A percentile compares a stretch with the other conserved stretches of the same genome.
These are phyloP conservation scores for Polypterus senegalus DNA, from an alignment of 2,113 vertebrate genomes.

Conservation along the genomic window DNA sequence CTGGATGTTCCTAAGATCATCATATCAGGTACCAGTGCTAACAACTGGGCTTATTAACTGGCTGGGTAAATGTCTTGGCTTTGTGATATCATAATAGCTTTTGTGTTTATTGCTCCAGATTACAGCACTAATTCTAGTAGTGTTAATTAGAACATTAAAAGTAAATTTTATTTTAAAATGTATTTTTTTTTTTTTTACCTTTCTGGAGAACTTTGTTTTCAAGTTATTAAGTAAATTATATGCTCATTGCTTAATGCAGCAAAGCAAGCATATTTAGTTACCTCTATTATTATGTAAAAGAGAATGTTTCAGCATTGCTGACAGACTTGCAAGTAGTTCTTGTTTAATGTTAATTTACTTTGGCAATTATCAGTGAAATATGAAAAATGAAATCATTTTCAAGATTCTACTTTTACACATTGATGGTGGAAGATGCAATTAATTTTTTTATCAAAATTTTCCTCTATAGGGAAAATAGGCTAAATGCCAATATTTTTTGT, in stretches of 20 bases:
- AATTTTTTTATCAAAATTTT: too few relatives aligned
- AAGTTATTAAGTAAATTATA: neutral
- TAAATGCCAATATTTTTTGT: too few relatives aligned
- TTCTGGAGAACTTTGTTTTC: neutral
- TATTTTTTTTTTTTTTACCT: too few relatives aligned
- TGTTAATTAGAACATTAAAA: slow-evolving; percentile 36
- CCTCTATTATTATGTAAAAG: neutral
- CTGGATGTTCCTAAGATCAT: slow-evolving; percentile 98
- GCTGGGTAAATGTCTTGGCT: slow-evolving; percentile 24
- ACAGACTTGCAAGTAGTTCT: neutral
- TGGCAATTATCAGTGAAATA: too few relatives aligned
- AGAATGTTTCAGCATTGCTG: neutral
- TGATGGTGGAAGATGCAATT: too few relatives aligned
- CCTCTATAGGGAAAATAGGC: too few relatives aligned
- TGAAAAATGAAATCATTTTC: too few relatives aligned
- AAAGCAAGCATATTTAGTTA: too few relatives aligned
- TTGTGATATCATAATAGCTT: slow-evolving; percentile 15
- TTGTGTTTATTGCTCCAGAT: slow-evolving; percentile 71
- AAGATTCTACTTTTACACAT: too few relatives aligned
- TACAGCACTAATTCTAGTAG: slow-evolving; percentile 13
- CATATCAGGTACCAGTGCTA: slow-evolving; percentile 87
- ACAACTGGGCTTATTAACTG: slow-evolving; percentile 29
- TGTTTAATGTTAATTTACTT: too few relatives aligned
- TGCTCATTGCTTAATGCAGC: too few relatives aligned
- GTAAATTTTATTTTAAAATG: slow-evolving; percentile 31